Evolutionary conservation across 2,797 vertebrate genomes (phyloP), one percentile per base, ranked within the genome.

Genomic region (Poeciliopsis infans): DNA sequence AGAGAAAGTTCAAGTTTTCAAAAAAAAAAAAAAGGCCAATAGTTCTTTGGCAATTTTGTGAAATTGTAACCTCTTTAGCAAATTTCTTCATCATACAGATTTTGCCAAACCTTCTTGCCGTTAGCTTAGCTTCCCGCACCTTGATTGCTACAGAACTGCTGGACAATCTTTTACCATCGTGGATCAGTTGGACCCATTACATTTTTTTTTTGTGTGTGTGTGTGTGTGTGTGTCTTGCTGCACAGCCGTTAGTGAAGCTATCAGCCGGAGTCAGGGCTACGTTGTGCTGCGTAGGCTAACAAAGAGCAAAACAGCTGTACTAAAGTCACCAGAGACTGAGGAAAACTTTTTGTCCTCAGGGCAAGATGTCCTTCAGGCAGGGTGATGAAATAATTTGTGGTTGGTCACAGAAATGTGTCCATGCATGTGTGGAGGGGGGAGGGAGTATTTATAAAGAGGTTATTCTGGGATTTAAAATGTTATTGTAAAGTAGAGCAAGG

Each of bases 391-490:
- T 33, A 20, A 70, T 71, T 11, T 57, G 49, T 71, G 78, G 69
- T 47, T 80, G 75, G 66, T 47, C 57, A 72, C 45, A 71, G 57
- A 25, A 53, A 36, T 79, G 70, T 80, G 47, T 59, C 1, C 28
- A 33, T 57, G 39, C 41, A 43, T 77, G 55, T 72, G 43, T 76
- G 36, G 68, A 5, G 18, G n/a, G 13, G 43, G 33, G 33, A 3
- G 25, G 43, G 45, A 0, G 6, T 79, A 87, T 88, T 82, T 80
- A 82, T 83, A 71, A 69, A 73, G 59, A 72, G 3, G 7, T 59
- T 88, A 76, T 91, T 89, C 57, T 85, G 36, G 83, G 73, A 80
- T 74, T 36, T 80, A 20, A 84, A 83, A 86, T 77, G 85, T 86
- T 82, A 71, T 47, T 49, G 57, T 79, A 82, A 85, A 84, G 81